Percentiles rank a stretch among this genome's conserved stretches.
These are phyloP conservation scores for Lutraria rhynchaena DNA, from an alignment of 1,140 invertebrate species.

Conservation along the genomic window DNA sequence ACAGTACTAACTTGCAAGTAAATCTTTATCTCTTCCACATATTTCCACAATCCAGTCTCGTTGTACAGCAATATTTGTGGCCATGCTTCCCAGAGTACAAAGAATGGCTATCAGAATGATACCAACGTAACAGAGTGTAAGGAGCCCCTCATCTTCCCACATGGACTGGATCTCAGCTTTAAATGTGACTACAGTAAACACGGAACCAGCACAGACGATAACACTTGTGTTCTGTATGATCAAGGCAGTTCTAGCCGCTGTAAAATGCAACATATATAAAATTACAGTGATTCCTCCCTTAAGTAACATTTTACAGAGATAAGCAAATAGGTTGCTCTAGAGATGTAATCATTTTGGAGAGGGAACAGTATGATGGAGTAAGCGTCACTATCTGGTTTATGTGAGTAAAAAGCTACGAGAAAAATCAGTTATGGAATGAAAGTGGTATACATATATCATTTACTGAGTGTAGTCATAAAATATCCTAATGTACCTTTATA, in stretches of 20 bases:
- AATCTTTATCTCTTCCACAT: slow-evolving; percentile 73
- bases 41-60: slow-evolving; percentile 85
- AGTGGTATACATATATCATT: too few relatives aligned
- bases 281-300: too few relatives aligned
- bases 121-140: slow-evolving; percentile 62
- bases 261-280: too few relatives aligned
- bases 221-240: slow-evolving; percentile 70
- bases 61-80: slow-evolving; percentile 82
- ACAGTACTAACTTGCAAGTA: slow-evolving; percentile 70
- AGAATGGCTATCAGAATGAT: slow-evolving; percentile 77
- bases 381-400: too few relatives aligned
- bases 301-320: too few relatives aligned
- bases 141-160: slow-evolving; percentile 59
- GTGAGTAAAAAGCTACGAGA: too few relatives aligned
- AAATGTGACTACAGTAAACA: slow-evolving; percentile 62
- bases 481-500: too few relatives aligned
- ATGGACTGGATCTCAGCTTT: slow-evolving; percentile 48
- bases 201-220: slow-evolving; percentile 63
- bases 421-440: too few relatives aligned
- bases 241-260: slow-evolving; percentile 66
- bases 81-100: slow-evolving; percentile 79
- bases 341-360: too few relatives aligned
- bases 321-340: too few relatives aligned
- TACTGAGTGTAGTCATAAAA: too few relatives aligned
- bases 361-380: too few relatives aligned